phyloP scores from a whole-genome alignment of 2,888 invertebrate species.

The Troilus luridus region DNA sequence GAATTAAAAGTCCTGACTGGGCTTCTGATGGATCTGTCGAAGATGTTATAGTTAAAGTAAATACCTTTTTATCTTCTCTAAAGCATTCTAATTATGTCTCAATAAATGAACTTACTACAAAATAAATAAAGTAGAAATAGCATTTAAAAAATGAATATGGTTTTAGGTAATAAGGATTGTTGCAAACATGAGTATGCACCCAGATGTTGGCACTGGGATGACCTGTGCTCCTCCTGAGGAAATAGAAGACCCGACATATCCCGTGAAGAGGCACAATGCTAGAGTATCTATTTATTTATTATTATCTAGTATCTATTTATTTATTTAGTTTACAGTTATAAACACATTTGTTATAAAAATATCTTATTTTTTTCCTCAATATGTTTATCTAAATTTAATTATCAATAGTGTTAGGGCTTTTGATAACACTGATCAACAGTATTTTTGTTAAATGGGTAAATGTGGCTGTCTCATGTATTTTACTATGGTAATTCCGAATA shows the following conservation, averaged over 20 bases:
- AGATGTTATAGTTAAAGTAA: constrained; percentile 80
- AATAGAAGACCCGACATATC: constrained; percentile 55
- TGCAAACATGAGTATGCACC: constrained; percentile 86
- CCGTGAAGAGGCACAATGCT: constrained; percentile 57
- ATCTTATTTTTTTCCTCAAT: too few relatives aligned
- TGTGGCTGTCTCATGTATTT: too few relatives aligned
- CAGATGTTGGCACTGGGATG: constrained; percentile 80
- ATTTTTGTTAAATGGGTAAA: too few relatives aligned
- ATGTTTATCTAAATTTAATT: too few relatives aligned
- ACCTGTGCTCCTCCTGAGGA: constrained; percentile 67
- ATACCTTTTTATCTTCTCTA: background rate
- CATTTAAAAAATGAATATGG: constrained; percentile 55
- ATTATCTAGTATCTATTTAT: constrained; percentile 49
- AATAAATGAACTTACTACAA: background rate
- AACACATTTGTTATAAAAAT: background rate
- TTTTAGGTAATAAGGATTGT: constrained; percentile 83
- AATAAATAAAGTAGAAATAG: background rate
- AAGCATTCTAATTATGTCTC: too few relatives aligned
- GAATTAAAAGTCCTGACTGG: constrained; percentile 68
- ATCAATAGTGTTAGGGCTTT: too few relatives aligned
- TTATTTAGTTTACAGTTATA: background rate
- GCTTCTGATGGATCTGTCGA: constrained; percentile 73
- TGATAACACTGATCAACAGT: too few relatives aligned
- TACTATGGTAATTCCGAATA: too few relatives aligned
- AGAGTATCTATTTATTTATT: constrained; percentile 43